Conservation (phyloP, 2,888 invertebrate species). For the Clusia tigrina region DNA sequence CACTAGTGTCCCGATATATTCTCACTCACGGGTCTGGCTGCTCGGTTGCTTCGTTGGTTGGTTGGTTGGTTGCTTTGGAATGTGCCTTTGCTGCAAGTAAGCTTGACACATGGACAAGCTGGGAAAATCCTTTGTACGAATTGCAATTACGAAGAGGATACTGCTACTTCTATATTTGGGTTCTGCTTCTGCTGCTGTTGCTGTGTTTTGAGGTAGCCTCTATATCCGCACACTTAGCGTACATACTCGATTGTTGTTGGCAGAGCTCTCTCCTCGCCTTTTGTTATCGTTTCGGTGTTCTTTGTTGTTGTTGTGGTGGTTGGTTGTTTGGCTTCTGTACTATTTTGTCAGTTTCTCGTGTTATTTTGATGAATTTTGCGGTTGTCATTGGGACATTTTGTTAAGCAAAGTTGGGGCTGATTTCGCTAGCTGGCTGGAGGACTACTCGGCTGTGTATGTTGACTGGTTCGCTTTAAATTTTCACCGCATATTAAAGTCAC, state of each 20-base stretch:
- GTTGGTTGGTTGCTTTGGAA: conserved; percentile 4
- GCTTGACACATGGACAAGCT: background rate
- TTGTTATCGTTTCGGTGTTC: conserved; percentile 28
- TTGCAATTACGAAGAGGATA: background rate
- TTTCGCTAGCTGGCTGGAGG: no score
- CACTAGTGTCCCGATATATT: background rate
- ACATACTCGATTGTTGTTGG: conserved; percentile 12
- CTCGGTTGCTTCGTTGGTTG: background rate
- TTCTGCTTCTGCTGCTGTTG: no score
- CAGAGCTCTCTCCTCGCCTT: conserved; percentile 30
- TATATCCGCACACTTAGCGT: no score
- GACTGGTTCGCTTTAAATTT: no score
- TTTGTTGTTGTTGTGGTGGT: conserved; percentile 27
- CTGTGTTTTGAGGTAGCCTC: no score
- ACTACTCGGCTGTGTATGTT: background rate
- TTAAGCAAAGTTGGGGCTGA: background rate
- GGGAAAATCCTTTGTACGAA: background rate
- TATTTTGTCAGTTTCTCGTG: conserved; percentile 13
- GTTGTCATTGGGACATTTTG: conserved; percentile 28
- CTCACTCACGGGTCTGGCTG: background rate
- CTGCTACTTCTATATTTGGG: no score
- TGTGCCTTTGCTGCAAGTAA: conserved; percentile 8
- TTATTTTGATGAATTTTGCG: conserved; percentile 26
- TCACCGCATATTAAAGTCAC: no score
- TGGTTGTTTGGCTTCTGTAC: conserved; percentile 7